These are phyloP conservation scores for Mus musculus DNA, from an alignment of 2,113 vertebrate species.

Conservation along the genomic window DNA sequence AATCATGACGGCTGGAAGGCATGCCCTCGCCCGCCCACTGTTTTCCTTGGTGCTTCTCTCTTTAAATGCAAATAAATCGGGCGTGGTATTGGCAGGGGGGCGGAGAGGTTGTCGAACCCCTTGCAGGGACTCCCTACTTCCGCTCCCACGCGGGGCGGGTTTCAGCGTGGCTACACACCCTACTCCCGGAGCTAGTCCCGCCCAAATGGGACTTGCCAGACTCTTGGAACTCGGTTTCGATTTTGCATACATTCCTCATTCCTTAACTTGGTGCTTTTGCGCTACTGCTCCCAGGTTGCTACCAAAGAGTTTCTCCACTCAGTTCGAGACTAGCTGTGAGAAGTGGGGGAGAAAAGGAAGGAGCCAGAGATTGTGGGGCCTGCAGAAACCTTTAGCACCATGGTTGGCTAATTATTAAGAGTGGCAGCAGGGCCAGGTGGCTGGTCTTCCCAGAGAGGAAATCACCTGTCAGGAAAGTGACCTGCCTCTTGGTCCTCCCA, in stretches of 20 bases:
- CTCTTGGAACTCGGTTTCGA: conserved; percentile 65
- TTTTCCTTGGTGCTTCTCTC: conserved; percentile 65
- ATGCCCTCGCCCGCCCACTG: conserved; percentile 33
- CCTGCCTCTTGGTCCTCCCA: background rate
- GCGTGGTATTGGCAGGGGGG: conserved; percentile 38
- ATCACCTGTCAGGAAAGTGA: conserved; percentile 45
- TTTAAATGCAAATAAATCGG: conserved; percentile 80
- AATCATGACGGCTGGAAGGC: conserved; percentile 59
- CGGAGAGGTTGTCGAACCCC: conserved; percentile 16
- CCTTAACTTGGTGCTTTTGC: background rate
- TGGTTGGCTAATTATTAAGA: background rate
- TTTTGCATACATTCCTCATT: conserved; percentile 65
- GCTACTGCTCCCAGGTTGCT: background rate
- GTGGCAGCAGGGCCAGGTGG: background rate
- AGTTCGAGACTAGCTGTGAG: background rate
- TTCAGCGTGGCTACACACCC: background rate
- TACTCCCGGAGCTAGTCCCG: background rate
- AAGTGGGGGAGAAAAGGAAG: background rate
- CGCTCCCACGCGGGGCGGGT: background rate
- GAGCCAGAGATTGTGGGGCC: background rate
- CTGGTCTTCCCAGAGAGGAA: background rate
- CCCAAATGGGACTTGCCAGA: background rate
- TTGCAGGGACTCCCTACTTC: background rate
- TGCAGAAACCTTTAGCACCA: background rate
- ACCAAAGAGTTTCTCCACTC: conserved; percentile 12